A percentile compares a stretch with the other conserved stretches of the same genome.
Evolutionary conservation across 2,888 invertebrate genomes (phyloP).

Genomic region (Rhagonycha fulva): DNA sequence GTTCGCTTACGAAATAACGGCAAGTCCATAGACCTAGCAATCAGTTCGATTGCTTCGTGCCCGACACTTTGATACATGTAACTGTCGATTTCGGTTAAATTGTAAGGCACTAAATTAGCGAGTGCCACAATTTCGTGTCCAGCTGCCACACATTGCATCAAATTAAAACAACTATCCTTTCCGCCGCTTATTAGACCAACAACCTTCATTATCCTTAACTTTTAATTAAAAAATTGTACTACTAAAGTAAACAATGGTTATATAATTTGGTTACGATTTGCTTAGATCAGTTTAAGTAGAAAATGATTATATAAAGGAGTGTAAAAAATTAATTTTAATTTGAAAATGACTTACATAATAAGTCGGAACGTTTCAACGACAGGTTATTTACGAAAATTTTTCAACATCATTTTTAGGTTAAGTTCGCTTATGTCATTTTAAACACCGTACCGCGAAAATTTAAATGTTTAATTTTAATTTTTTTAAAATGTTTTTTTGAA

Average conservation of each 20-base stretch:
- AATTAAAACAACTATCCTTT: conserved; percentile 99
- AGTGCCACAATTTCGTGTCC: conserved; percentile 95
- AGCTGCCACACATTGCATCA: conserved; percentile 96
- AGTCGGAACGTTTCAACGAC: neutral
- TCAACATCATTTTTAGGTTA: neutral
- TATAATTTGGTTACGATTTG: neutral
- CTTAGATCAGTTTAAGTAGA: neutral
- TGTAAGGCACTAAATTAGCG: conserved; percentile 90
- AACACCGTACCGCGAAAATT: neutral
- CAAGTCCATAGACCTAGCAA: conserved; percentile 91
- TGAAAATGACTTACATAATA: neutral
- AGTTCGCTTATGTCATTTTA: neutral
- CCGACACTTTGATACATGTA: conserved; percentile 99
- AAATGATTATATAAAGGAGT: neutral
- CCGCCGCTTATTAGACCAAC: conserved; percentile 95
- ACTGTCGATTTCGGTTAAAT: conserved; percentile 67
- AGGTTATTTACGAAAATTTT: neutral
- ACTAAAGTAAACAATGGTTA: neutral
- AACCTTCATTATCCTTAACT: conserved; percentile 70
- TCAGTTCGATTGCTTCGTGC: conserved; percentile 88
- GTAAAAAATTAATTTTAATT: neutral
- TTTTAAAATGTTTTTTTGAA: too few relatives aligned
- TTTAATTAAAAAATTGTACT: neutral
- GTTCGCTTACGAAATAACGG: conserved; percentile 88
- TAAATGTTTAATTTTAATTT: neutral